A percentile compares a stretch with the other conserved stretches of the same genome.
Evolutionary conservation across 2,888 invertebrate species (phyloP).

Genomic region (Chrysina gloriosa): DNA sequence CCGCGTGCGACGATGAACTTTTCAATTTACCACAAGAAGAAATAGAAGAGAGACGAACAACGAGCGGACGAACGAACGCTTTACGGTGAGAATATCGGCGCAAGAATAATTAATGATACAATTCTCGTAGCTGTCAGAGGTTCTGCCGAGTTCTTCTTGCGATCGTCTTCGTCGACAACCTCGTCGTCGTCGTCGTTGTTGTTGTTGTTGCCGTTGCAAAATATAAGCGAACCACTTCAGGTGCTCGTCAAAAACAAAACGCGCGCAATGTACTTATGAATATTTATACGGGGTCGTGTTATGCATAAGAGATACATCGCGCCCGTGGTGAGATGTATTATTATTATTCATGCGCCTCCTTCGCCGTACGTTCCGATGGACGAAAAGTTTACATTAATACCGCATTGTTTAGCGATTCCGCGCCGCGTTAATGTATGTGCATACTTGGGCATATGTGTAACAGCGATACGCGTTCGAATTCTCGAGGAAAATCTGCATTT

Average conservation of each 20-base stretch:
- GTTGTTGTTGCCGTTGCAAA: constrained; percentile 45
- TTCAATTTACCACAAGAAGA: constrained; percentile 28
- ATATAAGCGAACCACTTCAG: constrained; percentile 58
- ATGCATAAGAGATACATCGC: constrained; percentile 61
- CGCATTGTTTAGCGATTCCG: constrained; percentile 29
- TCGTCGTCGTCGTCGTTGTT: neutral
- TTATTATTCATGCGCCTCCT: constrained; percentile 58
- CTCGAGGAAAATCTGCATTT: neutral
- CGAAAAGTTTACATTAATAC: constrained; percentile 38
- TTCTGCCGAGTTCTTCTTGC: constrained; percentile 9
- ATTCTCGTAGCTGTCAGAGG: constrained; percentile 58
- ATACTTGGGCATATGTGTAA: neutral
- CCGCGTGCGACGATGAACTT: constrained; percentile 31
- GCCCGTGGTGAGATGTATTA: constrained; percentile 61
- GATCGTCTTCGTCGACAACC: constrained; percentile 1
- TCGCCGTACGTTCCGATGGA: constrained; percentile 23
- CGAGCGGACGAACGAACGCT: too few relatives aligned
- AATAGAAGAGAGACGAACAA: constrained; percentile 2
- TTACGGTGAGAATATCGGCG: constrained; percentile 34
- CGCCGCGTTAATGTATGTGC: constrained; percentile 8
- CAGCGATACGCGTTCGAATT: neutral
- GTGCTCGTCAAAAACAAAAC: constrained; percentile 59
- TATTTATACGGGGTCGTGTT: constrained; percentile 58
- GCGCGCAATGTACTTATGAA: constrained; percentile 56
- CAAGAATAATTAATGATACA: constrained; percentile 56